Conservation (phyloP, 2,113 vertebrate genomes). For the Pithys albifrons region DNA sequence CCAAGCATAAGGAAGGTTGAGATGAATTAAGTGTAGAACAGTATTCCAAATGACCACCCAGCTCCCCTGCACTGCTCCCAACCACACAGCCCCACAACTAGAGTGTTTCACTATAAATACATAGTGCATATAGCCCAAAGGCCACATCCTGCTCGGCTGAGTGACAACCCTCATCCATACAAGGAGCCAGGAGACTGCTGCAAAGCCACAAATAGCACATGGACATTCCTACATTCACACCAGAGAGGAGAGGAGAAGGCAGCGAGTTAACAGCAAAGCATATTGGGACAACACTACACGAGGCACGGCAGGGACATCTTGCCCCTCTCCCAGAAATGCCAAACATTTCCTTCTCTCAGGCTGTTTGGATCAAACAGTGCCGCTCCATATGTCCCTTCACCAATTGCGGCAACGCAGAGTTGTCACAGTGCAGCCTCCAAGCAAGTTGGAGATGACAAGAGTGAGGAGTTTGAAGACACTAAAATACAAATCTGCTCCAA, state of each 20-base stretch:
- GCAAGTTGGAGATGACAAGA: not conserved
- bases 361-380: not conserved
- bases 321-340: not conserved
- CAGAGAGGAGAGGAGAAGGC: not conserved
- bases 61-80: not conserved
- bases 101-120: not conserved
- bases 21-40: not conserved
- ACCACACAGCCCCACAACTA: not conserved
- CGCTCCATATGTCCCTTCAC: not conserved
- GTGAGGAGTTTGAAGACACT: not conserved
- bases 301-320: not conserved
- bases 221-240: not conserved
- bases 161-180: not conserved
- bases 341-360: not conserved
- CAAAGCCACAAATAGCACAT: not conserved
- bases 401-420: not conserved
- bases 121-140: not conserved
- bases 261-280: not conserved
- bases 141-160: fast-evolving
- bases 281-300: not conserved
- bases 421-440: not conserved
- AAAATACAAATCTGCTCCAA: not conserved
- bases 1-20: not conserved
- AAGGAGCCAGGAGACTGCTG: not conserved
- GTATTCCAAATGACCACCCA: not conserved